Conservation (phyloP, 2,797 vertebrate genomes). For the Nyctalus aviator region DNA sequence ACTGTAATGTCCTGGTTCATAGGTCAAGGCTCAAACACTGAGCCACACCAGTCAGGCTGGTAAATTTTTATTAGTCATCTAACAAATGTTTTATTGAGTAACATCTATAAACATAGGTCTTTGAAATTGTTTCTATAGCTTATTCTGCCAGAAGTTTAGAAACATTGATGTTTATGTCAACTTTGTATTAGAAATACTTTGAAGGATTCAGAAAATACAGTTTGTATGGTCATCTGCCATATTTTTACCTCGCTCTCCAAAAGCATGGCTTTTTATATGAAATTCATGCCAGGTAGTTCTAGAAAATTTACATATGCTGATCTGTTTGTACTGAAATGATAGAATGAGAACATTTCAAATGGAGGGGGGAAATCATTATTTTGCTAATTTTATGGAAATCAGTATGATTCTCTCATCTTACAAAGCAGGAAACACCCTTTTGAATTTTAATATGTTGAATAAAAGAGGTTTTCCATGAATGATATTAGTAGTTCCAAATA, state of each 20-base stretch:
- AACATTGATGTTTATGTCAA: neutral
- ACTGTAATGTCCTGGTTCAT: too few species aligned
- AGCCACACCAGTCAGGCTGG: neutral
- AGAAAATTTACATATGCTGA: neutral
- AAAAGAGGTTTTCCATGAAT: slow-evolving; percentile 25
- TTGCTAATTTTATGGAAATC: slow-evolving; percentile 46
- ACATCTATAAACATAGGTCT: neutral
- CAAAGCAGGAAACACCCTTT: slow-evolving; percentile 11
- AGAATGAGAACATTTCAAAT: slow-evolving; percentile 29
- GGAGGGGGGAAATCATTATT: neutral
- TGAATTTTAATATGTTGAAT: slow-evolving; percentile 16
- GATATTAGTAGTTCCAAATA: slow-evolving; percentile 43
- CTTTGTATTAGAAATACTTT: slow-evolving; percentile 25
- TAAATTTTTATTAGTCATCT: slow-evolving; percentile 1
- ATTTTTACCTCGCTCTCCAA: neutral
- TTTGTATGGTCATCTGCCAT: neutral
- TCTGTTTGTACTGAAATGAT: neutral
- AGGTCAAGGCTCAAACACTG: too few species aligned
- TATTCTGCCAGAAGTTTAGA: slow-evolving; percentile 32
- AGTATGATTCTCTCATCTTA: neutral
- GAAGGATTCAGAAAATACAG: neutral
- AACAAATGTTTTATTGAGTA: slow-evolving; percentile 2
- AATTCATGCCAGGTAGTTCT: neutral
- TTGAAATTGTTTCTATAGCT: neutral
- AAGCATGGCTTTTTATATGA: neutral